Conservation (phyloP, 2,113 vertebrate species). For the Greenwoodochromis staneri region DNA sequence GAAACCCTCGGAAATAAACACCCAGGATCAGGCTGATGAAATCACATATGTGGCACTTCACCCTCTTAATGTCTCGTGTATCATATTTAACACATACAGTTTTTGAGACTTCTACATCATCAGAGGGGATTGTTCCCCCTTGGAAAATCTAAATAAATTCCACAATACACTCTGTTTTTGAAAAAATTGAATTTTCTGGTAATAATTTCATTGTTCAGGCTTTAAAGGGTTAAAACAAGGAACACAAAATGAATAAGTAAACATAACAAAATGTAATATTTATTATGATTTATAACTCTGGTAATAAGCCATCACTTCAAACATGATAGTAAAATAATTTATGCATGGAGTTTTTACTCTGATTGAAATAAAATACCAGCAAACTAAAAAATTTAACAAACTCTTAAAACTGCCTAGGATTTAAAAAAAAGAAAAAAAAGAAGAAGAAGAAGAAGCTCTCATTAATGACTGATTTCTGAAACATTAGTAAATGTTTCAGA, state of each 20-base stretch:
- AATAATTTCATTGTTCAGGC: background rate
- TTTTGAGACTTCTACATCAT: background rate
- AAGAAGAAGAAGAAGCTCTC: rapidly evolving
- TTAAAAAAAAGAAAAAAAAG: background rate
- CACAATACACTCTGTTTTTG: background rate
- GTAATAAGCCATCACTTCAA: background rate
- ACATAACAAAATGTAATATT: background rate
- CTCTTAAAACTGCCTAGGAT: background rate
- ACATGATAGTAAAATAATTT: background rate
- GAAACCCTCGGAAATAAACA: background rate
- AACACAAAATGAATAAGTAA: background rate
- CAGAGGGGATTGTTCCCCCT: background rate
- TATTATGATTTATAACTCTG: background rate
- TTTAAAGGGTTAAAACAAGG: background rate
- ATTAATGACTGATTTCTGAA: background rate
- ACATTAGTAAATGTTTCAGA: background rate
- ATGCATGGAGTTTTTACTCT: background rate
- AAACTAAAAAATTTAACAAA: background rate
- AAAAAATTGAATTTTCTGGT: background rate
- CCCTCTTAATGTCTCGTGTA: background rate
- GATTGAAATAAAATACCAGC: background rate
- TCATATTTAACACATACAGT: background rate
- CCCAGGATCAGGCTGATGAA: background rate
- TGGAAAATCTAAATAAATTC: background rate
- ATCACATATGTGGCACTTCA: background rate